Percentiles rank a stretch among this genome's conserved stretches.
These are phyloP conservation scores for Chaetodon auriga DNA, from an alignment of 2,113 vertebrate genomes.

Conservation along the genomic window DNA sequence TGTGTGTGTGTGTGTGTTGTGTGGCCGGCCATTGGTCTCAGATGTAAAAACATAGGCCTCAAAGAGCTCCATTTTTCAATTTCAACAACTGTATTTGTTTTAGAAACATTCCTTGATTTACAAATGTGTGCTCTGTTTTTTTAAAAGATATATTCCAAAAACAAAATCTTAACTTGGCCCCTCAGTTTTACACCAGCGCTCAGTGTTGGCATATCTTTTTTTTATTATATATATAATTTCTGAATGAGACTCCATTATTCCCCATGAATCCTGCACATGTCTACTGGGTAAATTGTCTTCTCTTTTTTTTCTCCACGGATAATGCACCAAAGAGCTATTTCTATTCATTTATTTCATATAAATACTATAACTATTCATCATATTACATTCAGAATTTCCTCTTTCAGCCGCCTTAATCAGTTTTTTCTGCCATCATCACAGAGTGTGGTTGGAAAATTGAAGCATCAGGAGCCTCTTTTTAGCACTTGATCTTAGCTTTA, in stretches of 20 bases:
- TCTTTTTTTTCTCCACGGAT: slow-evolving; percentile 1
- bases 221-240: slow-evolving; percentile 1
- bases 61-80: not conserved
- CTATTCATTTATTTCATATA: slow-evolving; percentile 36
- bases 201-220: not conserved
- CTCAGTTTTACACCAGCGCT: not conserved
- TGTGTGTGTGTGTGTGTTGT: not conserved
- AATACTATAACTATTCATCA: slow-evolving; percentile 42
- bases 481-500: slow-evolving; percentile 69
- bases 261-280: not conserved
- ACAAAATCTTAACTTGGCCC: not conserved
- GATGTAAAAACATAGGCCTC: not conserved
- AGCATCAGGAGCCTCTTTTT: slow-evolving; percentile 61
- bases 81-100: not conserved
- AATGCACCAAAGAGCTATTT: slow-evolving; percentile 36
- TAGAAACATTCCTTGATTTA: not conserved
- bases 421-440: slow-evolving; percentile 51
- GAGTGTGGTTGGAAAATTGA: slow-evolving; percentile 54
- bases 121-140: not conserved
- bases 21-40: not conserved
- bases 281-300: not conserved
- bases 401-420: slow-evolving; percentile 29
- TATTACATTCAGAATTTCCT: slow-evolving; percentile 43
- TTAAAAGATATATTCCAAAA: not conserved
- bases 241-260: not conserved